Base-by-base conservation (phyloP, 2,113 vertebrate genomes). In the Mellivora capensis region DNA sequence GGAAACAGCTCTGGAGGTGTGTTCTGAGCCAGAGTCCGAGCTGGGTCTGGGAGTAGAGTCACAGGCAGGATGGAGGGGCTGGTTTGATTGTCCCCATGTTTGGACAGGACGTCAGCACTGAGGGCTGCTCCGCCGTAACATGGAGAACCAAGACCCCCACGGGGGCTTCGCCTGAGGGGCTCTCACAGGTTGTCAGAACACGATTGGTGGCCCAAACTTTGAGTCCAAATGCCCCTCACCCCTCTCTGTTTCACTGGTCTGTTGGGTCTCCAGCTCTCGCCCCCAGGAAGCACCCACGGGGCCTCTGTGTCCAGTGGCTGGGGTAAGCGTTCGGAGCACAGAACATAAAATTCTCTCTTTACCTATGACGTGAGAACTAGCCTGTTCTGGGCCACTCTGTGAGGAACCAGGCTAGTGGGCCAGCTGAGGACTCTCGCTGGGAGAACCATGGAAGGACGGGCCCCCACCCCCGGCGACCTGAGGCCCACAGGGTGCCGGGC, bases 261-360 rank as follows among this genome's bases (percentile, higher is more conserved):
- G 0, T 39, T 2, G 1, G 21, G 12, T 15, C 20, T 34, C 39
- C 3, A 85, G 54, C 23, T 3, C 4, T 2, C 1, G 0, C 39
- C 81, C 29, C 7, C 4, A 1, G 27, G 34, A 23, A 44, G 47
- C 6, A 1, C 47, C 52, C n/a, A 10, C 2, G 25, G 1, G 47
- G 57, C 37, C 69, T 42, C n/a, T n/a, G 69, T n/a, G 1, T 72
- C 69, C 87, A 4, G 47, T 1, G 61, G 42, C 25, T 7, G 3
- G 17, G 71, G 52, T 1, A 0, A 27, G 57, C 21, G 47, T 0
- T 11, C 25, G 34, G 34, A 64, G 44, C 13, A n/a, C 15, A 25
- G 47, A 42, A 52, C 52, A 1, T 2, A 7, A 27, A 7, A 4
- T 7, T 15, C 39, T 27, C 54, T 12, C 8, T 15, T 21, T 15